Conservation (phyloP, 2,888 invertebrate species). For the Limnephilus marmoratus region DNA sequence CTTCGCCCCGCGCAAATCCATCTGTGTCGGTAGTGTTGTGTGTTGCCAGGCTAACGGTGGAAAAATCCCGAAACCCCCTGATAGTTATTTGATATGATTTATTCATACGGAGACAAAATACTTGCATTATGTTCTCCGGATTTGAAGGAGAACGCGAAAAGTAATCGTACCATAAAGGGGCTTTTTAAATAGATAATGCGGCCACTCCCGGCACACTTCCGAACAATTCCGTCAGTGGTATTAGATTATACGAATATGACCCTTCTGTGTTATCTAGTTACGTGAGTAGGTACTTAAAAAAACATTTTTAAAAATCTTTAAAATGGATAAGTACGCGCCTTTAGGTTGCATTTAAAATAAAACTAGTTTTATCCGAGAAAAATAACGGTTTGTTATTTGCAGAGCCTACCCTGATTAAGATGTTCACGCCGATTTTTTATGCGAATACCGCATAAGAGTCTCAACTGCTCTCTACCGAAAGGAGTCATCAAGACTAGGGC, state of each 20-base stretch:
- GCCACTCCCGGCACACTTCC: conserved; percentile 36
- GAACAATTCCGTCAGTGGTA: not conserved
- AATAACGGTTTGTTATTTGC: too few relatives aligned
- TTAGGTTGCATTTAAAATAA: not conserved
- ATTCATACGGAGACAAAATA: conserved; percentile 75
- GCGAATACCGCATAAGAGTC: too few relatives aligned
- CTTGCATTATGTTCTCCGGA: conserved; percentile 63
- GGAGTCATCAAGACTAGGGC: too few relatives aligned
- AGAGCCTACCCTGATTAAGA: too few relatives aligned
- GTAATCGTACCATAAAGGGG: conserved; percentile 49
- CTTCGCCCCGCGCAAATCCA: conserved; percentile 51
- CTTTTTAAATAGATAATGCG: conserved; percentile 9
- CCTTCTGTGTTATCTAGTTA: not conserved
- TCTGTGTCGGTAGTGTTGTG: conserved; percentile 49
- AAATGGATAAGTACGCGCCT: not conserved
- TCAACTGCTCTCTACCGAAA: too few relatives aligned
- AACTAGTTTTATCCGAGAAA: too few relatives aligned
- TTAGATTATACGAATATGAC: not conserved
- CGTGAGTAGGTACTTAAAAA: not conserved
- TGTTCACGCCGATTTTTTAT: too few relatives aligned
- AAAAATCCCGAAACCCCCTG: conserved; percentile 74
- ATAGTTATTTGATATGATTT: conserved; percentile 86
- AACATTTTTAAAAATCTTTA: not conserved
- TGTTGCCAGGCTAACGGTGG: conserved; percentile 55
- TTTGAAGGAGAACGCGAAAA: conserved; percentile 61